Conservation (phyloP, 2,888 invertebrate genomes). For the Boloria selene region DNA sequence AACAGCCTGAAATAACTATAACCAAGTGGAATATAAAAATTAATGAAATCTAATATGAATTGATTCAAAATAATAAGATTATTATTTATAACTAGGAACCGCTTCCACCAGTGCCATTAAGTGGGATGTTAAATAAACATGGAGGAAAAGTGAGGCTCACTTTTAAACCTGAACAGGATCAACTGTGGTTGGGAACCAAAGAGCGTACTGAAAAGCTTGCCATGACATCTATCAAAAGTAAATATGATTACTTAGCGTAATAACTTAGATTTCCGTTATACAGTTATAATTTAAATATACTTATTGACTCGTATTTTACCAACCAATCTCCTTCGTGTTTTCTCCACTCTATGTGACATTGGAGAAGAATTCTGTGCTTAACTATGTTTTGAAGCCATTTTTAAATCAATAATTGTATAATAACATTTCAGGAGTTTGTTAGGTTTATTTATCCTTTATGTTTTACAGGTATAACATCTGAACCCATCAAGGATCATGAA, state of each 20-base stretch:
- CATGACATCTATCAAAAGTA: constrained; percentile 93
- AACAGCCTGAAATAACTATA: no score
- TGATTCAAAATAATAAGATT: neutral
- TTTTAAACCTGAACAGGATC: constrained; percentile 94
- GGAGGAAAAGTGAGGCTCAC: constrained; percentile 95
- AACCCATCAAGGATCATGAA: constrained; percentile 93
- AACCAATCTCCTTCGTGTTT: no score
- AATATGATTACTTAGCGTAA: constrained; percentile 53
- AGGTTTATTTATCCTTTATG: neutral
- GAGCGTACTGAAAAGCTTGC: constrained; percentile 95
- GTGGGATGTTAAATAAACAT: constrained; percentile 95
- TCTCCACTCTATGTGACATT: no score
- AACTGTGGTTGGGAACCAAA: constrained; percentile 95
- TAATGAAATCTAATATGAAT: neutral
- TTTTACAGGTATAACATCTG: constrained; percentile 81
- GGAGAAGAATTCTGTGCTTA: no score
- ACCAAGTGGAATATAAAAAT: no score
- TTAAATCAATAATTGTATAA: neutral
- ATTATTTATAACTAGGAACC: constrained; percentile 83
- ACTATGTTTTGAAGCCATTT: no score
- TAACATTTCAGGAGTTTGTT: neutral
- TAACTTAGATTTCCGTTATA: no score
- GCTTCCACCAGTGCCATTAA: constrained; percentile 90
- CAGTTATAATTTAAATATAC: no score
- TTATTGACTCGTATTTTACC: no score